phyloP scores from a whole-genome alignment of 2,888 invertebrate species.

The Agrotis segetum region DNA sequence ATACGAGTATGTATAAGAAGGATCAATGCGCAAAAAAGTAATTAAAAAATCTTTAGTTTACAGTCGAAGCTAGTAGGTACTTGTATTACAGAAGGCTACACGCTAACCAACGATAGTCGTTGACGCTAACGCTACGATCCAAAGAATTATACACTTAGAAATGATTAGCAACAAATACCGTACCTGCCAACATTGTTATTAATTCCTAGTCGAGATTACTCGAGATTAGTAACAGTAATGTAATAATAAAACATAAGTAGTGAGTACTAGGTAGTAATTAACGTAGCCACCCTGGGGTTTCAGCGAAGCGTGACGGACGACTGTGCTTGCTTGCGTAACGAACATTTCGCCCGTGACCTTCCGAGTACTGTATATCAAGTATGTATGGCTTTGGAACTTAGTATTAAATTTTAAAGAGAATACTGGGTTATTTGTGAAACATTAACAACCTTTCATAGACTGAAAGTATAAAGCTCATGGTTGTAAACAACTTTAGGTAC shows the following conservation, averaged over 20 bases:
- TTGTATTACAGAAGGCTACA: background rate
- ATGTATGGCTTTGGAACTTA: constrained; percentile 8
- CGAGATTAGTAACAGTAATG: constrained; percentile 12
- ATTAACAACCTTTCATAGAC: too few relatives aligned
- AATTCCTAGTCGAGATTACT: constrained; percentile 16
- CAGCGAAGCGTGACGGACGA: constrained; percentile 80
- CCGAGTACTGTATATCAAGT: constrained; percentile 28
- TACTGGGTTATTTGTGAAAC: background rate
- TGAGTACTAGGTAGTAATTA: constrained; percentile 45
- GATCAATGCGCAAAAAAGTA: constrained; percentile 12
- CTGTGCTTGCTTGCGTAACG: constrained; percentile 79
- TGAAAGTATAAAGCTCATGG: too few relatives aligned
- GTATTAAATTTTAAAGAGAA: constrained; percentile 7
- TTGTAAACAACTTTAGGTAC: too few relatives aligned
- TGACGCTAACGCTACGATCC: too few relatives aligned
- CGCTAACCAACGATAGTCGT: too few relatives aligned
- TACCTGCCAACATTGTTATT: constrained; percentile 8
- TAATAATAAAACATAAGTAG: constrained; percentile 24
- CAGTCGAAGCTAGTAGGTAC: constrained; percentile 1
- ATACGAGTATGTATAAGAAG: constrained; percentile 19
- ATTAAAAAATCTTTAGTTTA: background rate
- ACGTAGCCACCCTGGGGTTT: constrained; percentile 52
- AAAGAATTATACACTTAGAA: constrained; percentile 1
- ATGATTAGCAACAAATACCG: constrained; percentile 10
- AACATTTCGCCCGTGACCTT: constrained; percentile 80